These are phyloP conservation scores for Hippopotamus amphibius DNA, from an alignment of 2,113 vertebrate species.

Conservation along the genomic window DNA sequence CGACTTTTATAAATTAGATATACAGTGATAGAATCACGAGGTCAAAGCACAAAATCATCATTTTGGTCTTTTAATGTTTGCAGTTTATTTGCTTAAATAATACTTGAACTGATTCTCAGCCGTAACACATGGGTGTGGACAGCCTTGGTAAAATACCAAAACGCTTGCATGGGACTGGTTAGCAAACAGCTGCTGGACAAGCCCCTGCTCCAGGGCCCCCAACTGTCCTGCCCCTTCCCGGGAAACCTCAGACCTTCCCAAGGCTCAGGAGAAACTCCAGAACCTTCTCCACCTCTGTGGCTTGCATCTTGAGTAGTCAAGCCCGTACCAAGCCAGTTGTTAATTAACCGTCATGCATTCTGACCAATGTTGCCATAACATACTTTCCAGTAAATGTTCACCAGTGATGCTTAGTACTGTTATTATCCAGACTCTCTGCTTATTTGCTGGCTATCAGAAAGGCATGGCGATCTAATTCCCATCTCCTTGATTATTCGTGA, in stretches of 20 bases:
- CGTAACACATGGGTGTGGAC: background rate
- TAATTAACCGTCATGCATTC: background rate
- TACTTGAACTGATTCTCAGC: background rate
- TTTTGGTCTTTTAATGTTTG: background rate
- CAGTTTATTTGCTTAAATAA: background rate
- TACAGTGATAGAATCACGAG: background rate
- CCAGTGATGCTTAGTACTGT: background rate
- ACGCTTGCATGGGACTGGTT: background rate
- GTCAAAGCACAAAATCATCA: background rate
- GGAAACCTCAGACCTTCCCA: background rate
- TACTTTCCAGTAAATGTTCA: background rate
- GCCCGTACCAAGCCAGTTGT: background rate
- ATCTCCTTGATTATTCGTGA: background rate
- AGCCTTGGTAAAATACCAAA: background rate
- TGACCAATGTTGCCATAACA: background rate
- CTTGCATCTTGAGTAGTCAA: background rate
- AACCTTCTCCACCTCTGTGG: too few species aligned
- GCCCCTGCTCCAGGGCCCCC: accelerated
- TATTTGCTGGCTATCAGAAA: background rate
- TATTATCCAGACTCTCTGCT: background rate
- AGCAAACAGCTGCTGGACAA: too few species aligned
- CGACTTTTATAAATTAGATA: background rate
- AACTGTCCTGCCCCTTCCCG: background rate
- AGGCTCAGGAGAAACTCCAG: background rate
- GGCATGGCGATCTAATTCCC: background rate